These are phyloP conservation scores for Pteromalus puparum DNA, from an alignment of 1,140 invertebrate genomes.

Conservation along the genomic window DNA sequence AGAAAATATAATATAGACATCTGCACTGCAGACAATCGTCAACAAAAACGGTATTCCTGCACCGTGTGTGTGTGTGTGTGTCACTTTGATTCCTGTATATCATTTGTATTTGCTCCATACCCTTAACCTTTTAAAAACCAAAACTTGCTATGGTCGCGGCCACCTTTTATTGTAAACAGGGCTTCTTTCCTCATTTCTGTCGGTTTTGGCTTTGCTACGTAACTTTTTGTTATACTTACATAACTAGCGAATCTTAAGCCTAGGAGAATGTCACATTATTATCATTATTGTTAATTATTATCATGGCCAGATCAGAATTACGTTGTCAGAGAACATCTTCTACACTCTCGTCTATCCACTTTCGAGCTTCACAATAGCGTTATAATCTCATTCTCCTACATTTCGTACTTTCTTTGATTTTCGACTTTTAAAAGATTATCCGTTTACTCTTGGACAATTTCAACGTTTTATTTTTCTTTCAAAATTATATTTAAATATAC, in stretches of 20 bases:
- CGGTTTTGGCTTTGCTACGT: constrained; percentile 11
- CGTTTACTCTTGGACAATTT: constrained; percentile 10
- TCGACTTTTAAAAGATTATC: constrained; percentile 26
- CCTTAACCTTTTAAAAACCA: constrained; percentile 45
- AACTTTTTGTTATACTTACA: constrained; percentile 19
- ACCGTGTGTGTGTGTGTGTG: constrained; percentile 12
- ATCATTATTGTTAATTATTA: constrained; percentile 19
- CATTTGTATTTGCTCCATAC: not conserved
- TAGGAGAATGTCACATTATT: constrained; percentile 31
- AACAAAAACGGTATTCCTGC: constrained; percentile 25
- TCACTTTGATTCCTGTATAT: constrained; percentile 1
- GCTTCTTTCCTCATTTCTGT: constrained; percentile 9
- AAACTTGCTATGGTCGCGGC: constrained; percentile 32
- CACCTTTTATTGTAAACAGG: not conserved
- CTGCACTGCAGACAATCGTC: constrained; percentile 37
- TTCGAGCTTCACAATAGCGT: not conserved
- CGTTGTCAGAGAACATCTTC: constrained; percentile 22
- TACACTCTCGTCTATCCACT: not conserved
- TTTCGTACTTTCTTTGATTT: constrained; percentile 49
- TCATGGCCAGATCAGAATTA: constrained; percentile 27
- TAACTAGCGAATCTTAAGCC: constrained; percentile 15
- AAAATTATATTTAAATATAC: constrained; percentile 20
- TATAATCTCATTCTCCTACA: constrained; percentile 21
- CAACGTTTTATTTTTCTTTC: not conserved
- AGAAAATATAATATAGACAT: constrained; percentile 41